Evolutionary conservation across 2,888 invertebrate species (phyloP).

Genomic region (Adelphocoris suturalis): DNA sequence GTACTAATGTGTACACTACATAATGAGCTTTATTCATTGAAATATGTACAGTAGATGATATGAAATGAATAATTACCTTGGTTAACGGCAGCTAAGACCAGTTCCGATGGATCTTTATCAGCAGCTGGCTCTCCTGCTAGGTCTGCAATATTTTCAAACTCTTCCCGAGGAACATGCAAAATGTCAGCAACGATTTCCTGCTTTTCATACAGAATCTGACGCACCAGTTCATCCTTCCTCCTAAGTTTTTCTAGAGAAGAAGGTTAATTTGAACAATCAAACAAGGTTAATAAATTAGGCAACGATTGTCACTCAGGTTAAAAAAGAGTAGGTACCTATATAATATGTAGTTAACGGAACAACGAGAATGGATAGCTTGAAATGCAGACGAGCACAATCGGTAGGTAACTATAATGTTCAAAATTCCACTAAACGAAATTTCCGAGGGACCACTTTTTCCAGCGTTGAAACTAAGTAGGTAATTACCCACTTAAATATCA

Average conservation of each 20-base stretch:
- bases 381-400: no score
- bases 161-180: conserved; percentile 86
- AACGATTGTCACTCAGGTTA: not conserved
- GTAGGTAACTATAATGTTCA: not conserved
- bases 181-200: conserved; percentile 88
- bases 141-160: conserved; percentile 85
- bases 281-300: not conserved
- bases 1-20: not conserved
- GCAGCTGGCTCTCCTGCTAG: conserved; percentile 83
- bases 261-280: conserved; percentile 40
- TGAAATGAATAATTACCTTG: conserved; percentile 80
- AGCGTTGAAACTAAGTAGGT: no score
- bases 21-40: not conserved
- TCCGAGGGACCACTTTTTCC: no score
- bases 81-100: conserved; percentile 85
- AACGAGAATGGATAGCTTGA: no score
- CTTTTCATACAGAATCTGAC: conserved; percentile 85
- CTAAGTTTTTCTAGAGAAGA: conserved; percentile 83
- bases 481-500: no score
- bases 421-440: not conserved
- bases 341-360: no score
- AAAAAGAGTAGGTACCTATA: not conserved
- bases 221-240: conserved; percentile 86
- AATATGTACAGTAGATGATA: not conserved
- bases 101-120: conserved; percentile 84